A percentile compares a stretch with the other conserved stretches of the same genome.
phyloP scores from a whole-genome alignment of 2,113 vertebrate genomes.

The Otus sunia region DNA sequence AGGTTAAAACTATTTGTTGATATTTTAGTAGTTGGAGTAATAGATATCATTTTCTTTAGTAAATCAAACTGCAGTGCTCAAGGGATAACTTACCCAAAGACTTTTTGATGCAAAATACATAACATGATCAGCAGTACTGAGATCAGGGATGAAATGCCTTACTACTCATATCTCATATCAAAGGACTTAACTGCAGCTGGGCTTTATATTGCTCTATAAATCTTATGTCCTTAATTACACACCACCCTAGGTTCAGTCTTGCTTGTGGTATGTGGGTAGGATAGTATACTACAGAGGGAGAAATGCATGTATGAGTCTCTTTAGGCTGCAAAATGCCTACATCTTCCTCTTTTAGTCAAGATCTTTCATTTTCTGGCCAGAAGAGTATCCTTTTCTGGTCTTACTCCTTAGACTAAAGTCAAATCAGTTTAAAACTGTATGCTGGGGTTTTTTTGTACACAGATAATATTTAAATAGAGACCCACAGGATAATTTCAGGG shows the following conservation, averaged over 20 bases:
- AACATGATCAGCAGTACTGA: background rate
- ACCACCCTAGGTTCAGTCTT: background rate
- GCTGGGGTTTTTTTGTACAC: accelerated
- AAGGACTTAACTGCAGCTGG: background rate
- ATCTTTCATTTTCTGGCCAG: background rate
- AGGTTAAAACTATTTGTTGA: conserved; percentile 34
- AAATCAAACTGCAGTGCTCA: background rate
- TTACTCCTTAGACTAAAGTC: background rate
- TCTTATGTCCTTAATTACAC: background rate
- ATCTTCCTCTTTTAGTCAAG: background rate
- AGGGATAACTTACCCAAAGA: background rate
- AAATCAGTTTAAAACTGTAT: background rate
- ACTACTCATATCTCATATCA: background rate
- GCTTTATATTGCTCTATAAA: background rate
- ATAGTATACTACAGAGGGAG: background rate
- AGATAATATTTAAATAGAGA: background rate
- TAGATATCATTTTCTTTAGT: background rate
- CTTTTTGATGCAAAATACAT: background rate
- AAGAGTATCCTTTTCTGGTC: background rate
- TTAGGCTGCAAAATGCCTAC: background rate
- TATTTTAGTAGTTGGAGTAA: background rate
- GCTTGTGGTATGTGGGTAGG: background rate
- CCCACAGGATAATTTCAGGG: background rate
- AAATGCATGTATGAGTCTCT: background rate
- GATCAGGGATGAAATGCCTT: background rate